Base-by-base conservation (phyloP, 23 tunicate species). In the Trididemnum clinides region DNA sequence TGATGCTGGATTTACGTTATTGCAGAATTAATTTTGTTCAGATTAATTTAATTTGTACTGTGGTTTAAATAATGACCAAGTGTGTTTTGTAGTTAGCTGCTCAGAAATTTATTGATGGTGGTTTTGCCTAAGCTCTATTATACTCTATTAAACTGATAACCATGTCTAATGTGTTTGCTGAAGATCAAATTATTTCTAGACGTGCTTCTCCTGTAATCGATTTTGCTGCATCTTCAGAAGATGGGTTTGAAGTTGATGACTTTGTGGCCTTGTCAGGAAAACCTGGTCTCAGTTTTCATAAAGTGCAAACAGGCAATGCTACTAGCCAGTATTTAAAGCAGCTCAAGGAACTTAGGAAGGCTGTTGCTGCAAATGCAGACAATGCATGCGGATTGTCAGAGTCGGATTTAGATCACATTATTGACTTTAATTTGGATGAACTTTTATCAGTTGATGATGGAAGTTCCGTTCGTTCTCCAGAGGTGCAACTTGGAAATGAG, bases 351-450 rank as follows among this genome's bases (percentile, higher is more conserved):
- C 10, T 29, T 7, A 19, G 36, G 31, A 32, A 19, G 10, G 38
- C 75, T 32, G 38, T 29, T 7, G 22, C 31, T 30, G 75, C 36
- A 69, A 69, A 69, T 32, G 38, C 75, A 28, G 15, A 37, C 30
- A 36, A 15, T 74, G 57, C 80, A 3, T 38, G 57, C 33, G 80
- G 22, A 3, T 35, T 84, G 15, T 63, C 57, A 1, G 84, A 86
- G 1, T 85, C 95, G 6, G 91, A 88, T 15, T 26, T 91, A 1
- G 96, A 91, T 78, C 77, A 85, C 5, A 69, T 91, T 28, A 57
- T 39, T 29, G 66, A 59, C 66, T n/a, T 80, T 26, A 91, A 90
- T 51, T 85, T 89, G 28, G 96, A 91, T 36, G 96, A 91, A 57
- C 50, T 91, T 10, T 34, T 77, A 12, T 75, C 90, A 33, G 83